Evolutionary conservation across 2,888 invertebrate species (phyloP).

Genomic region (Watsonalla cultraria): DNA sequence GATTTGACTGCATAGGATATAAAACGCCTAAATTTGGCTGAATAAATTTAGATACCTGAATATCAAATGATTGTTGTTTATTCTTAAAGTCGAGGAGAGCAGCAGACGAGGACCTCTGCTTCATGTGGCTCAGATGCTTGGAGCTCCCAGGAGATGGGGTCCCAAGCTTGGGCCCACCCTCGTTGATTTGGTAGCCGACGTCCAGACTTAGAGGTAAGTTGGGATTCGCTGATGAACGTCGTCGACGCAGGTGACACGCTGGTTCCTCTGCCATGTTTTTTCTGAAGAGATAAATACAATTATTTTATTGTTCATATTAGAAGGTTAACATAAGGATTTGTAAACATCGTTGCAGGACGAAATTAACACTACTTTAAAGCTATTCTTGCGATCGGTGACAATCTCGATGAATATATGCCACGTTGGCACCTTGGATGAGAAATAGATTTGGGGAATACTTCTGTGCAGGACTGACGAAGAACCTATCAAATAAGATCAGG

Average conservation of each 20-base stretch:
- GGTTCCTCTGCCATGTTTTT: constrained; percentile 50
- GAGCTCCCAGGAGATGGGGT: constrained; percentile 64
- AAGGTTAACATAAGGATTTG: too few species aligned
- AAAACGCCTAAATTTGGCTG: too few species aligned
- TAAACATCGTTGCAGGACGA: too few species aligned
- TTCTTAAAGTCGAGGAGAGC: constrained; percentile 65
- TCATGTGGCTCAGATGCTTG: constrained; percentile 38
- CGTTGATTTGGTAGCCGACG: constrained; percentile 53
- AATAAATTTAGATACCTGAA: constrained; percentile 46
- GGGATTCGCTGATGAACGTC: constrained; percentile 54
- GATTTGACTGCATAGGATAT: too few species aligned
- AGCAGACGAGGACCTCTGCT: constrained; percentile 38
- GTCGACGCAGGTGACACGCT: constrained; percentile 57
- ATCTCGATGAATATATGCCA: too few species aligned
- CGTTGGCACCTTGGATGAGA: too few species aligned
- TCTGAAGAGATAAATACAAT: constrained; percentile 1
- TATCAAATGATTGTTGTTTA: constrained; percentile 72
- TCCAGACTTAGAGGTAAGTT: constrained; percentile 59
- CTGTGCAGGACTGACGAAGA: too few species aligned
- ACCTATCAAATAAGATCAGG: too few species aligned
- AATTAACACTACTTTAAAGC: too few species aligned
- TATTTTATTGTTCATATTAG: background rate
- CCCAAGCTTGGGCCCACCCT: constrained; percentile 54
- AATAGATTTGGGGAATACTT: too few species aligned
- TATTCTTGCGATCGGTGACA: too few species aligned